Evolutionary conservation across 2,113 vertebrate species (phyloP).

Genomic region (Coptodon rendalli): DNA sequence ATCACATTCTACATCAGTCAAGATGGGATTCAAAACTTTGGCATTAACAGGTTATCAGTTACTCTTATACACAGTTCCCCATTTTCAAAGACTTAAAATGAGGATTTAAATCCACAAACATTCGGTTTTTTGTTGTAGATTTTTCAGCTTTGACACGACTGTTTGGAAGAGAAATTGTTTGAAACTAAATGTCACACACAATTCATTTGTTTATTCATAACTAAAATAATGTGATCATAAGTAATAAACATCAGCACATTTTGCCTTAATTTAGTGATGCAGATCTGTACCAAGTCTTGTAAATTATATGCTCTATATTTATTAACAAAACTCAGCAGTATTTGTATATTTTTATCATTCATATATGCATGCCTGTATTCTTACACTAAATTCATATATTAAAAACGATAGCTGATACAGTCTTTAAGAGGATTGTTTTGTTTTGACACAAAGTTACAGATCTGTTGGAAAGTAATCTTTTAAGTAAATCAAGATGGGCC

Average conservation of each 20-base stretch:
- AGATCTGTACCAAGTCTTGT: not conserved
- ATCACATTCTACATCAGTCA: not conserved
- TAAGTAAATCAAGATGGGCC: too few species aligned
- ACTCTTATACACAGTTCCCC: accelerated
- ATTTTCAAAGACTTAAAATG: not conserved
- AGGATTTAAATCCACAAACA: not conserved
- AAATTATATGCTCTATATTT: not conserved
- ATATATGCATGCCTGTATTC: not conserved
- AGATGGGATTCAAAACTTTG: not conserved
- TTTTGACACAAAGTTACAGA: not conserved
- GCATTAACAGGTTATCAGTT: accelerated
- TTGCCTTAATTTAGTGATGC: not conserved
- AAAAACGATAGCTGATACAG: too few species aligned
- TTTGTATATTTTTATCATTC: not conserved
- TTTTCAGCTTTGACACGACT: not conserved
- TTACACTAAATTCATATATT: too few species aligned
- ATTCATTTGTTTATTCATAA: not conserved
- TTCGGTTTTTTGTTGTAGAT: not conserved
- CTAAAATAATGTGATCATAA: not conserved
- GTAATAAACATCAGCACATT: not conserved
- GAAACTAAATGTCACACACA: not conserved
- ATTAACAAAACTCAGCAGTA: not conserved
- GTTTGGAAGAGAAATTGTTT: not conserved
- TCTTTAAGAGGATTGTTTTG: too few species aligned
- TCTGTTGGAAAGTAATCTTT: not conserved